A percentile compares a stretch with the other conserved stretches of the same genome.
These are phyloP conservation scores for Eurosta solidaginis DNA, from an alignment of 1,140 invertebrate genomes.

Conservation along the genomic window DNA sequence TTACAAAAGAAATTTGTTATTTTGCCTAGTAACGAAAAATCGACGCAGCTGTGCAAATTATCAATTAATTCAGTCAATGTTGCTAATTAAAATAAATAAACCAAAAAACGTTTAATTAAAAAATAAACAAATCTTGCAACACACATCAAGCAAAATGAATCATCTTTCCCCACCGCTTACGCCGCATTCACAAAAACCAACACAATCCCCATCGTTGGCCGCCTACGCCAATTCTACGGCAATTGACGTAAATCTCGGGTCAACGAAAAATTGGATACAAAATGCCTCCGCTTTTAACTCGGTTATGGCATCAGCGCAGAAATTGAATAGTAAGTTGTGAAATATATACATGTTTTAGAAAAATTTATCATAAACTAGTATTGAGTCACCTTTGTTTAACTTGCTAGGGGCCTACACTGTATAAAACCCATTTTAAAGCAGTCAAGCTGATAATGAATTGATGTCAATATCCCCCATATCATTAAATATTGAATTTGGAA, in stretches of 20 bases:
- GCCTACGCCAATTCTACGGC: slow-evolving; percentile 41
- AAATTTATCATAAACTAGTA: no score
- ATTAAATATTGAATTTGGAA: no score
- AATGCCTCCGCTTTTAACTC: slow-evolving; percentile 55
- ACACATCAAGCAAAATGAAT: slow-evolving; percentile 45
- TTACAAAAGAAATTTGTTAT: background rate
- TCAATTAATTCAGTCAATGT: background rate
- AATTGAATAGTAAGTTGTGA: slow-evolving; percentile 51
- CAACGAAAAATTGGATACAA: slow-evolving; percentile 55
- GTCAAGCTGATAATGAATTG: no score
- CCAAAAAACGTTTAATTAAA: background rate
- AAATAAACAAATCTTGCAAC: background rate
- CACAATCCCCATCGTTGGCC: slow-evolving; percentile 33
- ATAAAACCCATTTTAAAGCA: no score
- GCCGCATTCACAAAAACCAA: slow-evolving; percentile 52
- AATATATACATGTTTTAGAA: no score
- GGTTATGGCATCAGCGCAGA: slow-evolving; percentile 54
- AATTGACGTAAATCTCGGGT: slow-evolving; percentile 40
- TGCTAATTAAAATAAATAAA: background rate
- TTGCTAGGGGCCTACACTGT: no score
- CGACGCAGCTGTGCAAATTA: background rate
- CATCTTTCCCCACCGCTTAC: slow-evolving; percentile 58
- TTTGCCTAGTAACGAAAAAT: background rate
- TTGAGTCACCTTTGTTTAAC: no score
- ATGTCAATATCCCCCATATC: no score